phyloP scores from a whole-genome alignment of 2,797 vertebrate genomes.

The Sarcophilus harrisii region DNA sequence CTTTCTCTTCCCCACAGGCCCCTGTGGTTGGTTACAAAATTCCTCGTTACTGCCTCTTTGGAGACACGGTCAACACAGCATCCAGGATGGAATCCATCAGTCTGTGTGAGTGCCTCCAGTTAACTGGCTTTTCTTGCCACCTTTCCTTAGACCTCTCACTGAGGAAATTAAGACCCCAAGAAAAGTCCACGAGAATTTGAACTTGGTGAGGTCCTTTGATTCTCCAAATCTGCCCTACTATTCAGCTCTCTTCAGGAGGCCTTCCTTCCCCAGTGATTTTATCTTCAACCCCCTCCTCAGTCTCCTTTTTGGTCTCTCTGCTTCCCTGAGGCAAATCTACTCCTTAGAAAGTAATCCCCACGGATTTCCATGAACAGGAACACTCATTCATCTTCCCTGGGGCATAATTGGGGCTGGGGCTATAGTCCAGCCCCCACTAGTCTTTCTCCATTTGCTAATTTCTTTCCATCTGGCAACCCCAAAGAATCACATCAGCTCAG shows the following conservation, averaged over 20 bases:
- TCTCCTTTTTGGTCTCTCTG: not conserved
- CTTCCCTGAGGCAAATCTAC: not conserved
- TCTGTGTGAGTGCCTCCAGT: constrained; percentile 89
- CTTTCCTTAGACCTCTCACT: not conserved
- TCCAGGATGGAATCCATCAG: constrained; percentile 99
- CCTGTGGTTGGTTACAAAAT: constrained; percentile 98
- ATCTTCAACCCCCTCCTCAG: not conserved
- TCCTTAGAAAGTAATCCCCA: not conserved
- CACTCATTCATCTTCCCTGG: not conserved
- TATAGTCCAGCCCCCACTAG: not conserved
- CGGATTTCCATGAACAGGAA: not conserved
- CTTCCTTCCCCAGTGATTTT: not conserved
- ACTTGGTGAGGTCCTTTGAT: too few species aligned
- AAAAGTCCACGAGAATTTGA: not conserved
- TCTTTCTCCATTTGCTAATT: too few species aligned
- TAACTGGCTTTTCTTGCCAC: not conserved
- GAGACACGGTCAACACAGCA: constrained; percentile 97
- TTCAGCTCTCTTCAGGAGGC: not conserved
- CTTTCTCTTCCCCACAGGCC: constrained; percentile 87
- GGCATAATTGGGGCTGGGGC: not conserved
- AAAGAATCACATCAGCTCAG: constrained; percentile 93
- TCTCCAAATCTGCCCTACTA: not conserved
- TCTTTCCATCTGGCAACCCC: constrained; percentile 85
- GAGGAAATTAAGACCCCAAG: not conserved
- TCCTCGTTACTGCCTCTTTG: constrained; percentile 98